Evolutionary conservation across 1,140 invertebrate genomes (phyloP).

Genomic region (Drosophila equinoxialis): DNA sequence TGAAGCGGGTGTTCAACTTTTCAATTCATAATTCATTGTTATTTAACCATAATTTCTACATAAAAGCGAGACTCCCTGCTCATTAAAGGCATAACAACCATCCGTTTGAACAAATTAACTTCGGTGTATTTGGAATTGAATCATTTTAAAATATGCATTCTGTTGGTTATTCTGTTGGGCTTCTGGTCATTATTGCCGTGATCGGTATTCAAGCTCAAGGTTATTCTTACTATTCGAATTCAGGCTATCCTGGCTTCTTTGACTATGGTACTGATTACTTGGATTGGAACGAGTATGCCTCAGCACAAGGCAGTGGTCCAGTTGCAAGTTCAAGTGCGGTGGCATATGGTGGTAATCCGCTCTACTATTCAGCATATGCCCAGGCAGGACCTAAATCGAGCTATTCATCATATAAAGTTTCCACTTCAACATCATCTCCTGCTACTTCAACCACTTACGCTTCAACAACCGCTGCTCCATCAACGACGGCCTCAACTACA

Average conservation of each 20-base stretch:
- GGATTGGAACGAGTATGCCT: neutral
- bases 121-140: neutral
- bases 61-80: neutral
- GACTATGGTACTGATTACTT: neutral
- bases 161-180: neutral
- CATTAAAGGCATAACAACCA: neutral
- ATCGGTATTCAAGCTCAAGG: neutral
- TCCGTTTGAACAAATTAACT: neutral
- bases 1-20: neutral
- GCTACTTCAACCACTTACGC: neutral
- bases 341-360: neutral
- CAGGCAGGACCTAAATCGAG: neutral
- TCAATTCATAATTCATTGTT: neutral
- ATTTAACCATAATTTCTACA: neutral
- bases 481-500: neutral
- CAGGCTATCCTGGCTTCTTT: neutral
- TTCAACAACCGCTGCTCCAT: too few species aligned
- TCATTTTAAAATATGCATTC: slow-evolving; percentile 2
- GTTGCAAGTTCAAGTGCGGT: neutral
- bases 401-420: neutral
- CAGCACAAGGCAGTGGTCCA: neutral
- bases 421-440: too few species aligned
- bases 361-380: neutral
- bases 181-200: neutral
- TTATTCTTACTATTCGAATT: neutral